Conservation (phyloP, 2,113 vertebrate species). For the Chrysochloris asiatica region DNA sequence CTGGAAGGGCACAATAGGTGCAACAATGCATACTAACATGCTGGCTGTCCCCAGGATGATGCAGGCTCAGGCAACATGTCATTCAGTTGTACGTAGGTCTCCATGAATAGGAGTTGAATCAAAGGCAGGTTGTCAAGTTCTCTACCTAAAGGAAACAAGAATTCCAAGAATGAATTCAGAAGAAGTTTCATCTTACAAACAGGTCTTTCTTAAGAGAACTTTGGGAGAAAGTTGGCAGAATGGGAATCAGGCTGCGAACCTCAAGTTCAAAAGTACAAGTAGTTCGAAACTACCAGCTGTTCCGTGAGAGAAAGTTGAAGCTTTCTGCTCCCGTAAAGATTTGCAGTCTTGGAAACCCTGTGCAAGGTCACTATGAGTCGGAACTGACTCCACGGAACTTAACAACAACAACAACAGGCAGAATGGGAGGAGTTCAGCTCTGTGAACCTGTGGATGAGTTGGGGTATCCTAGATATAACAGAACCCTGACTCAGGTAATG, state of each 20-base stretch:
- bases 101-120: not conserved
- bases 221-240: not conserved
- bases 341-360: no score
- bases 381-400: no score
- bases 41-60: not conserved
- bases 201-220: not conserved
- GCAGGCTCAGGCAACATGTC: not conserved
- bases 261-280: no score
- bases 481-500: not conserved
- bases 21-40: not conserved
- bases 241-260: no score
- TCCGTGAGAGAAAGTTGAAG: no score
- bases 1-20: not conserved
- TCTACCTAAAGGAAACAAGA: not conserved
- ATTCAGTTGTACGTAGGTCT: not conserved
- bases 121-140: not conserved
- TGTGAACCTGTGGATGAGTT: not conserved
- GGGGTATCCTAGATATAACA: not conserved
- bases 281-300: no score
- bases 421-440: not conserved
- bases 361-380: no score
- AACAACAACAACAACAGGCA: no score
- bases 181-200: not conserved
- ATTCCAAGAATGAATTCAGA: not conserved
- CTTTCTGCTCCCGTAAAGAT: no score